Percentiles rank a stretch among this genome's conserved stretches.
These are phyloP conservation scores for Drosophila mulleri DNA, from an alignment of 2,888 invertebrate species.

Conservation along the genomic window DNA sequence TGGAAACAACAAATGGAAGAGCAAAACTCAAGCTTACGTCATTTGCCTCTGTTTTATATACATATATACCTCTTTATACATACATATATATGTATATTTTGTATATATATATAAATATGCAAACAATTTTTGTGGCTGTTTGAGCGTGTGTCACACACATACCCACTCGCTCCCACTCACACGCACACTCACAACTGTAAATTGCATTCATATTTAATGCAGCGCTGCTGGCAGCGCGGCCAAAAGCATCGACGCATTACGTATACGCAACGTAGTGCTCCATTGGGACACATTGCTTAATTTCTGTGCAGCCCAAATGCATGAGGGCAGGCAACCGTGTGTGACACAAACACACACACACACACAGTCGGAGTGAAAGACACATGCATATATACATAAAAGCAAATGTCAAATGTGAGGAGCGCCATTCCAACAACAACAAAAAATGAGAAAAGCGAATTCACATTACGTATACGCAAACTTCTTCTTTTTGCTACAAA, in stretches of 20 bases:
- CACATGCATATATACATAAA: slow-evolving; percentile 35
- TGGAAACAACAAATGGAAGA: slow-evolving; percentile 22
- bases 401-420: slow-evolving; percentile 72
- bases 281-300: slow-evolving; percentile 78
- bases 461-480: slow-evolving; percentile 54
- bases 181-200: slow-evolving; percentile 61
- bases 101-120: slow-evolving; percentile 47
- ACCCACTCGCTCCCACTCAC: background rate
- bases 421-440: slow-evolving; percentile 18
- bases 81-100: background rate
- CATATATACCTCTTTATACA: too few species aligned
- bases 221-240: slow-evolving; percentile 48
- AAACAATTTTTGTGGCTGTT: slow-evolving; percentile 68
- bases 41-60: slow-evolving; percentile 8
- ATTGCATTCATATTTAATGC: slow-evolving; percentile 82
- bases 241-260: slow-evolving; percentile 71
- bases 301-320: slow-evolving; percentile 63
- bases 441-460: slow-evolving; percentile 35
- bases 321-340: slow-evolving; percentile 51
- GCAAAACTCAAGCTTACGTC: slow-evolving; percentile 54
- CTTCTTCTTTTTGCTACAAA: slow-evolving; percentile 46
- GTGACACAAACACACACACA: slow-evolving; percentile 46
- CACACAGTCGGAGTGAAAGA: slow-evolving; percentile 1
- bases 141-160: slow-evolving; percentile 38
- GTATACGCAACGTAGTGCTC: slow-evolving; percentile 75